Evolutionary conservation across 2,888 invertebrate genomes (phyloP), one percentile per base, ranked within the genome.

Genomic region (Ephialtes manifestator): DNA sequence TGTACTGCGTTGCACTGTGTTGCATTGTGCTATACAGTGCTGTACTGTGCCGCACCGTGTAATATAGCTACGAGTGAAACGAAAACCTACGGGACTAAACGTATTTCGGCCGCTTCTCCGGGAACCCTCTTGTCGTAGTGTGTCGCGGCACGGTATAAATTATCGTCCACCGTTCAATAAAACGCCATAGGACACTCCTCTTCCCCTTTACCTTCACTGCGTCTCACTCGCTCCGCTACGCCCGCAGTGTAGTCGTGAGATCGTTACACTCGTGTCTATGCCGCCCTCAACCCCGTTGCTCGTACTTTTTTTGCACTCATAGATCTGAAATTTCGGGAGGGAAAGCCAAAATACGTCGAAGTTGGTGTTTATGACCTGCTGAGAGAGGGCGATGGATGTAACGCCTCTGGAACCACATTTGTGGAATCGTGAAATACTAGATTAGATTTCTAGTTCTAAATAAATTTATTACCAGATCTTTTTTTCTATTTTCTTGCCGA

Each of bases 121-220:
- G 24, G 60, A 74, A 43, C 15, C 58, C 28, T 46, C 48, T 51
- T 51, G 18, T 51, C 8, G 31, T 15, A 20, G 65, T 35, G 13
- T 13, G 15, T 15, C 65, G 35, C 31, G 53, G 58, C 28, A 3
- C 51, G 48, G 65, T 65, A 53, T 76, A 76, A 76, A 65, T 76
- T 76, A 76, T 76, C 35, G 65, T 39, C 20, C 35, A 65, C 65
- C 75, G 65, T 65, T 76, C 65, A 39, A 76, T 76, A 76, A 76
- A 76, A 76, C 65, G 63, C 65, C 35, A 39, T 53, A 53, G 65
- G 75, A 76, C 51, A 60, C 74, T 60, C 51, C 70, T 8, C 24
- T 31, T 46, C 20, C 74, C 31, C 48, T 58, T 24, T n/a, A n/a
- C 28, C 28, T 48, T n/a, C n/a, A 24, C 10, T 43, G 28, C 35